Percentiles rank a stretch among this genome's conserved stretches.
Evolutionary conservation across 2,113 vertebrate genomes (phyloP).

Genomic region (Sebastes fasciatus): DNA sequence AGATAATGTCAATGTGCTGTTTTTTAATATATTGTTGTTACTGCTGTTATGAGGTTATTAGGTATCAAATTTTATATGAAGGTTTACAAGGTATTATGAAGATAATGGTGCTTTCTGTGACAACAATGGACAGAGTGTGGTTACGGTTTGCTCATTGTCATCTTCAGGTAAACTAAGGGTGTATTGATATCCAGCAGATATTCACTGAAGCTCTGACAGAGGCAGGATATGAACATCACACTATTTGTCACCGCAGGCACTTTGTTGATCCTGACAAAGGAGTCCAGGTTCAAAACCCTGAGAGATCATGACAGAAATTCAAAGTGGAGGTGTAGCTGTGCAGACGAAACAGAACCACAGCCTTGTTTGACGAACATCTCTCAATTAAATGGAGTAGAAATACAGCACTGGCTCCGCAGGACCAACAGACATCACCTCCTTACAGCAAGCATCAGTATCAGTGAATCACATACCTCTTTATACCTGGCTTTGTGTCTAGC

Average conservation of each 20-base stretch:
- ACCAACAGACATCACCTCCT: not conserved
- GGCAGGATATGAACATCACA: slow-evolving; percentile 30
- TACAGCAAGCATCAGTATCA: not conserved
- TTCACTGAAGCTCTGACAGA: slow-evolving; percentile 30
- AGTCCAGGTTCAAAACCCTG: slow-evolving; percentile 26
- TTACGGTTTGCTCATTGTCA: not conserved
- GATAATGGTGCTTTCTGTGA: not conserved
- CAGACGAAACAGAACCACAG: slow-evolving; percentile 17
- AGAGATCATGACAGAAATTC: slow-evolving; percentile 34
- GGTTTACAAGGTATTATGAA: not conserved
- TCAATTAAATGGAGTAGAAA: slow-evolving; percentile 35
- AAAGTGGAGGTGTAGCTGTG: slow-evolving; percentile 23
- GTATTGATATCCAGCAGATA: slow-evolving; percentile 1
- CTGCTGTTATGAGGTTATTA: not conserved
- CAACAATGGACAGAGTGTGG: not conserved
- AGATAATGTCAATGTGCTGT: not conserved
- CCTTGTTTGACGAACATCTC: not conserved
- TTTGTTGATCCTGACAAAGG: slow-evolving; percentile 40
- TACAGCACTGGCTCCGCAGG: slow-evolving; percentile 9
- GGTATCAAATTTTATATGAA: not conserved
- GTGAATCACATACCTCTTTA: not conserved
- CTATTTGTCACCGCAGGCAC: slow-evolving; percentile 33
- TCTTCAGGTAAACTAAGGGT: slow-evolving; percentile 2
- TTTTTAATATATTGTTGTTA: not conserved
- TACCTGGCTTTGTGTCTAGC: not conserved